Percentiles rank a stretch among this genome's conserved stretches.
Conservation (phyloP, 2,888 invertebrate genomes). For the Apamea sordens region DNA sequence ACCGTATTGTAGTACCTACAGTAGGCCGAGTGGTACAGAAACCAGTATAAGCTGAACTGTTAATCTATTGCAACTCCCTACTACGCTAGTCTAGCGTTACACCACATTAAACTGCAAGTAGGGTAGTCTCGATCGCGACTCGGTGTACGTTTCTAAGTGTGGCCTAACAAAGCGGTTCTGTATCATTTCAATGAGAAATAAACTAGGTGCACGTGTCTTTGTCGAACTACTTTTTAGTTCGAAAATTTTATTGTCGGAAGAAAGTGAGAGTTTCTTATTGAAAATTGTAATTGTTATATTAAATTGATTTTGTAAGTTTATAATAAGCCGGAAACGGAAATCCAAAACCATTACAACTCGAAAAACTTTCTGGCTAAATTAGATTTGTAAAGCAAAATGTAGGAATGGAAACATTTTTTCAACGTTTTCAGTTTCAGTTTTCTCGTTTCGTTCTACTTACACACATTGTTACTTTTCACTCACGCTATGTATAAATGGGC, state of each 20-base stretch:
- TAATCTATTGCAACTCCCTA: not conserved
- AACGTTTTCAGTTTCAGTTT: not conserved
- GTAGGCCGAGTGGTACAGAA: not conserved
- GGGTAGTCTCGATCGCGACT: not conserved
- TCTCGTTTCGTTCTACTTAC: not conserved
- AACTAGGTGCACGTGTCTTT: not conserved
- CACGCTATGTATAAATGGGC: not conserved
- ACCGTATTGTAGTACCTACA: not conserved
- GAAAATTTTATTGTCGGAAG: no score
- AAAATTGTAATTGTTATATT: not conserved
- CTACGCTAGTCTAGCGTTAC: not conserved
- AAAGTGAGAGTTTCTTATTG: not conserved
- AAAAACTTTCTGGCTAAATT: not conserved
- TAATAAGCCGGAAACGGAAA: not conserved
- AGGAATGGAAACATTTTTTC: not conserved
- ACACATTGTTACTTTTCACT: constrained; percentile 5
- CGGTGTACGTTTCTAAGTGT: not conserved
- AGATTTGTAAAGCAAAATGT: not conserved
- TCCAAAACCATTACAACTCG: not conserved
- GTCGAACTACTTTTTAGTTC: no score
- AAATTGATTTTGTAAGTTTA: not conserved
- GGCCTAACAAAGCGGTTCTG: not conserved
- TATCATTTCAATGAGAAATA: not conserved
- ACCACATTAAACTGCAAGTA: not conserved
- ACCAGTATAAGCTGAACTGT: not conserved